A percentile compares a stretch with the other conserved stretches of the same genome.
phyloP scores from a whole-genome alignment of 2,888 invertebrate species.

The Cephus sareptanus region DNA sequence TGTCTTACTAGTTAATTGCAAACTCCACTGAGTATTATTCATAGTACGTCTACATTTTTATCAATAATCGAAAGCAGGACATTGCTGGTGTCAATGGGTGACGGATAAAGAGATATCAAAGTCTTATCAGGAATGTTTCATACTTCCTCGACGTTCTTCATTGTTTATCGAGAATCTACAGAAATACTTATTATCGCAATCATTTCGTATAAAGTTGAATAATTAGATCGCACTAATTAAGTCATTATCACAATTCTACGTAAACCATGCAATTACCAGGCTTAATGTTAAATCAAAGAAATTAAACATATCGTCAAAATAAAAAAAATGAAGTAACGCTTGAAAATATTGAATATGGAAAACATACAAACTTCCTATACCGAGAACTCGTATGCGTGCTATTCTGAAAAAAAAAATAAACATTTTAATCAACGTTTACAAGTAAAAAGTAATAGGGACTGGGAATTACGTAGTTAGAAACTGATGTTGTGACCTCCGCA shows the following conservation, averaged over 20 bases:
- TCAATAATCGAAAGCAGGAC: not conserved
- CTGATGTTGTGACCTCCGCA: constrained; percentile 13
- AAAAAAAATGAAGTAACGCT: not conserved
- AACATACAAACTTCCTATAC: not conserved
- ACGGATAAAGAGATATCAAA: not conserved
- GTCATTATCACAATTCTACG: not conserved
- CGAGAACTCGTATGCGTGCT: not conserved
- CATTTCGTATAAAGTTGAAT: not conserved
- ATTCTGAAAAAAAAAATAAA: constrained; percentile 36
- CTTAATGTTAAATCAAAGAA: not conserved
- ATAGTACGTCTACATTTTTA: not conserved
- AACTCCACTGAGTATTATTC: not conserved
- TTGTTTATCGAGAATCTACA: not conserved
- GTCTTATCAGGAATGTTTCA: not conserved
- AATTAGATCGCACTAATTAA: not conserved
- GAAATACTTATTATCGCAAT: not conserved
- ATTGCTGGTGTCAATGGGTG: not conserved
- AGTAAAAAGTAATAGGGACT: constrained; percentile 17
- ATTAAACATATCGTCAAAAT: not conserved
- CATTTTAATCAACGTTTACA: constrained; percentile 34
- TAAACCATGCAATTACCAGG: not conserved
- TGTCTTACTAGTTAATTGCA: not conserved
- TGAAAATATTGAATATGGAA: not conserved
- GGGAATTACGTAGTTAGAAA: not conserved
- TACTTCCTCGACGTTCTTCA: not conserved